Conservation (phyloP, 2,888 invertebrate species). For the Xanthia icteritia region DNA sequence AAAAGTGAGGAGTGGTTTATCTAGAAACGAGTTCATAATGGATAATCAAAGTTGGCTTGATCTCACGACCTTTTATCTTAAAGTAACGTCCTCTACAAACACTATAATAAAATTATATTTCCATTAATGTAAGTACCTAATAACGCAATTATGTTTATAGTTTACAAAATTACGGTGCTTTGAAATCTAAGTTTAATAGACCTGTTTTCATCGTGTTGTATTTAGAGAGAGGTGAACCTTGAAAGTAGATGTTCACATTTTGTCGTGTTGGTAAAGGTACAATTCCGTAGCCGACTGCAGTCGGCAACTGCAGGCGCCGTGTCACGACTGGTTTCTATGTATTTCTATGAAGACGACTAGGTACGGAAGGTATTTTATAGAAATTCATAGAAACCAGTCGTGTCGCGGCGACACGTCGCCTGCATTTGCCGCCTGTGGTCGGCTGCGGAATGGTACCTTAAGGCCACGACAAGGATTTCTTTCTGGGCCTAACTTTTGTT, state of each 20-base stretch:
- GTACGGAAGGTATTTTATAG: no score
- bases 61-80: conserved; percentile 5
- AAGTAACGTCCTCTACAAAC: neutral
- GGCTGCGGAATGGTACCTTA: no score
- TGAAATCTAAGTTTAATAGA: neutral
- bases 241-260: no score
- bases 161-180: conserved; percentile 10
- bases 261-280: no score
- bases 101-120: conserved; percentile 30
- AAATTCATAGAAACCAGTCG: no score
- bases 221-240: neutral
- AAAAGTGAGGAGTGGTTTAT: conserved; percentile 32
- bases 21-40: conserved; percentile 42
- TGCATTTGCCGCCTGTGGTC: no score
- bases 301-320: no score
- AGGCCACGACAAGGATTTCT: neutral
- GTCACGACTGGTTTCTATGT: no score
- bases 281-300: no score
- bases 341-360: no score
- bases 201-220: neutral
- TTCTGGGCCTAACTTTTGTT: neutral
- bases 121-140: neutral
- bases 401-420: no score
- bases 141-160: conserved; percentile 20
- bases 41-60: conserved; percentile 46